Evolutionary conservation across 2,113 vertebrate species (phyloP).

Genomic region (Camelus dromedarius): DNA sequence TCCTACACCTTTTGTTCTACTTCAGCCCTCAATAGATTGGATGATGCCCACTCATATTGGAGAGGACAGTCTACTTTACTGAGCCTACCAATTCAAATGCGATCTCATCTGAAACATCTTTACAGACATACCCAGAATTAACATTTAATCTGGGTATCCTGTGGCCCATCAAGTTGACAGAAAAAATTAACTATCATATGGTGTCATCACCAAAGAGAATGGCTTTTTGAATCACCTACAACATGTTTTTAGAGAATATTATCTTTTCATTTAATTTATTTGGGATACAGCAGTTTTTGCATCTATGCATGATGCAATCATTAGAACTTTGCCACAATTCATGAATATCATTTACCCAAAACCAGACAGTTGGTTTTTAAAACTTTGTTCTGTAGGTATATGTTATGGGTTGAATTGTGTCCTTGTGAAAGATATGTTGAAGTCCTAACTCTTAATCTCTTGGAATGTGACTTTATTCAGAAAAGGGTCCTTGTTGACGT

Average conservation of each 20-base stretch:
- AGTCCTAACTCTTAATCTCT: background rate
- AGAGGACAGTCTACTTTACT: background rate
- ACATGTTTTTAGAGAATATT: background rate
- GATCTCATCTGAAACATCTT: background rate
- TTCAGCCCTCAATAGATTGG: background rate
- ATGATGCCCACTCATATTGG: background rate
- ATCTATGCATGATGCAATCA: background rate
- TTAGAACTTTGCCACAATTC: background rate
- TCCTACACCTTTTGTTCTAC: background rate
- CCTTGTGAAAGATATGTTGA: background rate
- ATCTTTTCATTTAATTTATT: constrained; percentile 5
- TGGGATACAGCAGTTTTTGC: background rate
- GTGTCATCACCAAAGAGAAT: background rate
- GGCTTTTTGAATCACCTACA: background rate
- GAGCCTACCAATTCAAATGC: background rate
- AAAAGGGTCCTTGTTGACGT: background rate
- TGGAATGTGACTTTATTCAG: background rate
- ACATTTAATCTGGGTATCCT: background rate
- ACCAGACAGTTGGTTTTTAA: background rate
- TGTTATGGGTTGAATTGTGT: background rate
- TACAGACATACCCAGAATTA: background rate
- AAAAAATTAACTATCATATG: background rate
- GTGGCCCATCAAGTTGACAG: background rate
- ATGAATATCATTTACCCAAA: constrained; percentile 29
- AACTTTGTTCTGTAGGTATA: background rate